Evolutionary conservation across 1,140 invertebrate species (phyloP), one percentile per base, ranked within the genome.

Genomic region (Asbolus verrucosus): DNA sequence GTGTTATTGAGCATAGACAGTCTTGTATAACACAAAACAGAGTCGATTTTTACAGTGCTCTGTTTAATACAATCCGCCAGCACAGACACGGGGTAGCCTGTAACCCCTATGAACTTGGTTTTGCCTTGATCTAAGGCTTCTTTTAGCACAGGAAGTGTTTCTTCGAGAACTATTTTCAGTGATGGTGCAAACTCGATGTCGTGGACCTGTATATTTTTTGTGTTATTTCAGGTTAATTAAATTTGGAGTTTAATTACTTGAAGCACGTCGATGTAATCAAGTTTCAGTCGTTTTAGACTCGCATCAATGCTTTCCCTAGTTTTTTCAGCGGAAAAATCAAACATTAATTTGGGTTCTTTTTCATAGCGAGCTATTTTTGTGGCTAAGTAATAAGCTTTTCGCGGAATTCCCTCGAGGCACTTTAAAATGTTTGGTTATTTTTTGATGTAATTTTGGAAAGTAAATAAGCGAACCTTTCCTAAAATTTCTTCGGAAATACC

Each of bases 341-440:
- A 97, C 90, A 95, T 94, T 50, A 88, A 83, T 24, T 87, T 84
- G 14, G 85, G 86, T 65, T 92, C 86, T 18, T 86, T 82, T 70
- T 91, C 89, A 78, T 96, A 98, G 62, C 95, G 86, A 1, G 93
- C 94, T 30, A 94, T 88, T 86, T 98, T 98, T n/a, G 94, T 97
- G 6, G 89, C 92, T n/a, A 98, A 87, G 77, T 95, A 96, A 81
- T 92, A 98, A 1, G 92, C 85, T 71, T 91, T 74, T 18, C 96
- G 83, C 0, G 95, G 95, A 65, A 97, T 85, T 36, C 83, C 87
- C 80, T 88, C 84, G 0, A 97, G 83, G 2, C 92, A 94, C 91
- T 91, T 69, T 39, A 67, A 71, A 27, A 72, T 46, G 27, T 9
- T 31, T 16, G 39, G 19, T 67, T 67, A 31, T 67, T 36, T 67